Conservation (phyloP, 2,888 invertebrate genomes). For the Plutella xylostella region DNA sequence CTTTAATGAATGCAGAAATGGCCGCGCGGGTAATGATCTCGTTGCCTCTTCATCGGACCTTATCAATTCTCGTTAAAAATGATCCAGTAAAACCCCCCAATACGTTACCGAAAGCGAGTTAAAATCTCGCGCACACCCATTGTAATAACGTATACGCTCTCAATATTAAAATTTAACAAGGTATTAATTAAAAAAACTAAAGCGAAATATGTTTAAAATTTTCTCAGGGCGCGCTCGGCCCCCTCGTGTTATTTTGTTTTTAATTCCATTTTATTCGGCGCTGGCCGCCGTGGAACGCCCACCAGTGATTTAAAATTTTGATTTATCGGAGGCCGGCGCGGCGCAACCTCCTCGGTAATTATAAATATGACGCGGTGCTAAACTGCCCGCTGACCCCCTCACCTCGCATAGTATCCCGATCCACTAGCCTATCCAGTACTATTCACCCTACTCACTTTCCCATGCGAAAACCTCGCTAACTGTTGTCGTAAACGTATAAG, state of each 20-base stretch:
- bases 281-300: conserved; percentile 56
- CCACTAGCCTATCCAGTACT: neutral
- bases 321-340: conserved; percentile 57
- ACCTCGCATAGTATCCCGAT: conserved; percentile 25
- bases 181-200: conserved; percentile 71
- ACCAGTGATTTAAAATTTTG: conserved; percentile 71
- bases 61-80: conserved; percentile 64
- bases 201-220: conserved; percentile 66
- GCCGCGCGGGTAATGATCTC: conserved; percentile 30
- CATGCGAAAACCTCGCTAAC: neutral
- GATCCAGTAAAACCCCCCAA: conserved; percentile 63
- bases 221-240: conserved; percentile 61
- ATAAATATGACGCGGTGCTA: conserved; percentile 69
- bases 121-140: conserved; percentile 65
- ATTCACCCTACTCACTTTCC: neutral
- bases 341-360: conserved; percentile 42
- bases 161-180: conserved; percentile 71
- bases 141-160: conserved; percentile 67
- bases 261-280: conserved; percentile 68
- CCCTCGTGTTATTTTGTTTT: conserved; percentile 62
- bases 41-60: conserved; percentile 44
- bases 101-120: conserved; percentile 63
- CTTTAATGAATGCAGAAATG: conserved; percentile 9
- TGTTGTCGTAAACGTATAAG: conserved; percentile 1
- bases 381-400: conserved; percentile 58